Evolutionary conservation across 1,140 invertebrate genomes (phyloP), one percentile per base, ranked within the genome.

Genomic region (Mycetomoellerius zeteki): DNA sequence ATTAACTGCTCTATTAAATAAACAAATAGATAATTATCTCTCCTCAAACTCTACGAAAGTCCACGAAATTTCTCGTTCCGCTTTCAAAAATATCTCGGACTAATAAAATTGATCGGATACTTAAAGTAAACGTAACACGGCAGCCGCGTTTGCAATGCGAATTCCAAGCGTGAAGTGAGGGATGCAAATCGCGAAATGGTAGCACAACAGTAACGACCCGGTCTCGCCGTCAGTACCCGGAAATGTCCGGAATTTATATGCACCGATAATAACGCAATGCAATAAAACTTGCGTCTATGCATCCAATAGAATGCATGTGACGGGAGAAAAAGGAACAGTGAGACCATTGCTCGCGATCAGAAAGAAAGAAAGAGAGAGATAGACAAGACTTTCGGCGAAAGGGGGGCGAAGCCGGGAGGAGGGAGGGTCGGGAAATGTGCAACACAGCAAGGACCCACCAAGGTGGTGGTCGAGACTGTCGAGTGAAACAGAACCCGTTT

Each of bases 321-420:
- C 80, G 69, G n/a, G 69, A 75, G 69, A 50, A 82, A 84, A 75
- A 72, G 16, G n/a, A 19, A 50, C 14, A 69, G 47, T n/a, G n/a
- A 71, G 24, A n/a, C 1, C 24, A 16, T 21, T n/a, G 65, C n/a
- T 27, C 47, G 47, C 47, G 47, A 75, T 58, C 24, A 52, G 62
- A 60, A 54, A 72, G 67, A 71, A 67, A 50, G 89, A 90, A 77
- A 92, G 86, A 89, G 91, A 85, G 86, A 92, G 92, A 90, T 89
- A 89, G 92, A 94, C 90, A 90, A 91, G 89, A 93, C 93, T 93
- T 95, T 94, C 73, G 92, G 92, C 89, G 92, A 94, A 94, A 94
- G 93, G 90, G 91, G 92, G 92, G 92, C 89, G 89, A 92, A 91
- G 88, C 76, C 12, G 67, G n/a, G 33, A 58, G 65, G 69, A 67